Percentiles rank a stretch among this genome's conserved stretches.
Evolutionary conservation across 2,797 vertebrate species (phyloP).

Genomic region (Pseudochaenichthys georgianus): DNA sequence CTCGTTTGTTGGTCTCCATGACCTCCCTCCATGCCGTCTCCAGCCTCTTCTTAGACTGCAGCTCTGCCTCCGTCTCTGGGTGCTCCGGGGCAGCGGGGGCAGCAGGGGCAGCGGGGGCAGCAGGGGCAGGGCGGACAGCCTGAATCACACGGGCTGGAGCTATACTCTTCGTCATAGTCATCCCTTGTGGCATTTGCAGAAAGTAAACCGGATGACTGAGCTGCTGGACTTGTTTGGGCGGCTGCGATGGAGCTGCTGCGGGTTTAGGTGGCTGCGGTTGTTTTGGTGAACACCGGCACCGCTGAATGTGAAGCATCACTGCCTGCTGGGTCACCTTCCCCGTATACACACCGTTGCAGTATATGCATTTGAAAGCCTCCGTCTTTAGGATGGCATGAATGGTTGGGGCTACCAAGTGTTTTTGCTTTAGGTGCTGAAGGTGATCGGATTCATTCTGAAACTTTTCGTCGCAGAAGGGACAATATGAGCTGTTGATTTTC

Average conservation of each 20-base stretch:
- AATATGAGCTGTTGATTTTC: constrained; percentile 80
- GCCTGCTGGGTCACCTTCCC: constrained; percentile 95
- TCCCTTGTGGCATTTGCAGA: constrained; percentile 75
- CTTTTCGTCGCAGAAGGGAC: constrained; percentile 92
- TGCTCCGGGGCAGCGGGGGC: background rate
- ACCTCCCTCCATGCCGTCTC: constrained; percentile 81
- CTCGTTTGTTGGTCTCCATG: constrained; percentile 82
- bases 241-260: background rate
- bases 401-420: constrained; percentile 95
- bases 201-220: constrained; percentile 70
- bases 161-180: constrained; percentile 59
- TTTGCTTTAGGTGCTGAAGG: constrained; percentile 91
- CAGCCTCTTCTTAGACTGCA: constrained; percentile 80
- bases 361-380: constrained; percentile 96
- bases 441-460: constrained; percentile 86
- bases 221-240: constrained; percentile 51
- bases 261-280: constrained; percentile 63
- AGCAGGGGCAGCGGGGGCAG: no score
- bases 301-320: constrained; percentile 93
- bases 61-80: constrained; percentile 61
- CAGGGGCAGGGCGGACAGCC: background rate
- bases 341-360: constrained; percentile 97
- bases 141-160: constrained; percentile 42
- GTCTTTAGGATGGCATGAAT: constrained; percentile 95
- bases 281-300: constrained; percentile 92